Percentiles rank a stretch among this genome's conserved stretches.
These are phyloP conservation scores for Carcinoscorpius rotundicauda DNA, from an alignment of 1,140 invertebrate species.

Conservation along the genomic window DNA sequence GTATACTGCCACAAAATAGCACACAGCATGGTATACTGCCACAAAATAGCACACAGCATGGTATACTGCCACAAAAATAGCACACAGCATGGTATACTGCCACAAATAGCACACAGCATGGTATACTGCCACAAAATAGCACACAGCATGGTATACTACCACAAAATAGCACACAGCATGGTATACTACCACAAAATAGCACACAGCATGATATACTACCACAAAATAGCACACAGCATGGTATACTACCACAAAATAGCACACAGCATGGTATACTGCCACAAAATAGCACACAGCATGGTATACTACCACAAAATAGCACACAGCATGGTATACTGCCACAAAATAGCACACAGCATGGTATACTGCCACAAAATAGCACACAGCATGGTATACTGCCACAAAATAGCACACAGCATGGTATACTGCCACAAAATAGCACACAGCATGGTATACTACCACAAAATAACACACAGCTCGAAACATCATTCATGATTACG, in stretches of 20 bases:
- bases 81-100: neutral
- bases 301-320: neutral
- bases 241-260: neutral
- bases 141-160: neutral
- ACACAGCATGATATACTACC: neutral
- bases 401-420: neutral
- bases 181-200: neutral
- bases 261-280: neutral
- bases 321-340: neutral
- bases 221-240: neutral
- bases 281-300: neutral
- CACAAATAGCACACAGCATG: neutral
- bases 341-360: neutral
- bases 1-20: neutral
- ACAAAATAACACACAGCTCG: neutral
- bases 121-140: neutral
- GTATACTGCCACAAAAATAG: neutral
- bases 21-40: neutral
- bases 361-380: neutral
- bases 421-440: neutral
- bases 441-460: neutral
- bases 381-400: neutral
- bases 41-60: neutral
- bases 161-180: neutral
- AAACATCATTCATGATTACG: no score